Evolutionary conservation across 2,797 vertebrate genomes (phyloP), one percentile per base, ranked within the genome.

Genomic region (Neosilurus hyrtlii): DNA sequence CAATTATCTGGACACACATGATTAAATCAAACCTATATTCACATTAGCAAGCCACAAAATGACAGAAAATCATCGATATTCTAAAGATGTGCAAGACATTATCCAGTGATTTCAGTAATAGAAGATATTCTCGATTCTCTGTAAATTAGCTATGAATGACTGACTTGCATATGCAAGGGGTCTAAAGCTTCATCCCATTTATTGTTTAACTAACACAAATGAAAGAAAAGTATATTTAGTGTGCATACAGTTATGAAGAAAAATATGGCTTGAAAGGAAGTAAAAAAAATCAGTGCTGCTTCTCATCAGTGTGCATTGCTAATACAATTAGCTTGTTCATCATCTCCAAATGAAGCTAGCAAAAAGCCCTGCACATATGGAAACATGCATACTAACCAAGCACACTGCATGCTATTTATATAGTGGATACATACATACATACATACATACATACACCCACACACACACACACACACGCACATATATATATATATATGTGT

Each of bases 1-100:
- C 30, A 77, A 77, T 61, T 0, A 8, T 77, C 62, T 77, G 57
- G 57, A 77, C 74, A 77, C 74, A 49, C 22, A 24, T 9, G 37
- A 43, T 62, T 62, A 74, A 35, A 12, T 57, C 7, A 62, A 49
- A 76, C 74, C 26, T 7, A 22, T 0, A 4, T 35, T 75, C 73
- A 75, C 35, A 24, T 20, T 76, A 62, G 22, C 57, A 62, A 22
- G 57, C 3, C 1, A 43, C 20, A 43, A 59, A 61, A 26, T 59
- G 5, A 59, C 54, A 37, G 11, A 2, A 6, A 7, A 15, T 35
- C 9, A 75, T 22, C 10, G 1, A 18, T 26, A 3, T 5, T 30
- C 11, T 51, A 24, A 24, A 14, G 1, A 8, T 71, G n/a, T 52
- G 22, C 7, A 9, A 18, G 65, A 67, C 30, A 67, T 35, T 43